These are phyloP conservation scores for Ormyrus thymus DNA, from an alignment of 2,888 invertebrate genomes.

Conservation along the genomic window DNA sequence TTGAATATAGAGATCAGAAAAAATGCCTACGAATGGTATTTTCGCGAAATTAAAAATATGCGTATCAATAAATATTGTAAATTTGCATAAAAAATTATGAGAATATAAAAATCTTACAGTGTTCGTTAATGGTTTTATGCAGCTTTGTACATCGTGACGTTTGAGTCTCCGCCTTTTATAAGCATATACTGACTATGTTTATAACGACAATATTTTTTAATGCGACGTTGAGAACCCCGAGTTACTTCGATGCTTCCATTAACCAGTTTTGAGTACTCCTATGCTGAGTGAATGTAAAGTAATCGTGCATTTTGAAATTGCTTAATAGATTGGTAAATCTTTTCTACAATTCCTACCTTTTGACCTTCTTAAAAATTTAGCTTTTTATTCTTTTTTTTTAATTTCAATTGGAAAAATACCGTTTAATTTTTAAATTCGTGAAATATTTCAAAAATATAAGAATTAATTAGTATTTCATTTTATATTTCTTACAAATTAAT, in stretches of 20 bases:
- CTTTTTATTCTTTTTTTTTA: too few relatives aligned
- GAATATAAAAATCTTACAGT: conserved; percentile 41
- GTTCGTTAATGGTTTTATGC: neutral
- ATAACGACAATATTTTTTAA: conserved; percentile 18
- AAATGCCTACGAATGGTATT: conserved; percentile 18
- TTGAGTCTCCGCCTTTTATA: conserved; percentile 14
- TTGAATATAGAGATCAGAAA: conserved; percentile 26
- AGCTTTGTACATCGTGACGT: conserved; percentile 31
- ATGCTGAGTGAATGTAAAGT: too few relatives aligned
- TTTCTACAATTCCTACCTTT: neutral
- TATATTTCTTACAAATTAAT: too few relatives aligned
- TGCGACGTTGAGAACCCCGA: conserved; percentile 15
- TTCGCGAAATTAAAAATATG: conserved; percentile 14
- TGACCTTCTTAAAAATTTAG: too few relatives aligned
- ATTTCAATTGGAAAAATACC: too few relatives aligned
- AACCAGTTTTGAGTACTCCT: neutral
- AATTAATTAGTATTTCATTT: too few relatives aligned
- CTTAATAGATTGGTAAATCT: too few relatives aligned
- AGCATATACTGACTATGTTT: conserved; percentile 8
- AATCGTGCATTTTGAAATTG: too few relatives aligned
- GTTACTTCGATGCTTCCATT: conserved; percentile 33
- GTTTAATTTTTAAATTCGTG: too few relatives aligned
- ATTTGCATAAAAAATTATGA: conserved; percentile 36
- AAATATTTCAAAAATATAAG: too few relatives aligned
- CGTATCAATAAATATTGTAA: conserved; percentile 32